phyloP scores from a whole-genome alignment of 2,797 vertebrate genomes.

The Pogonophryne albipinna region DNA sequence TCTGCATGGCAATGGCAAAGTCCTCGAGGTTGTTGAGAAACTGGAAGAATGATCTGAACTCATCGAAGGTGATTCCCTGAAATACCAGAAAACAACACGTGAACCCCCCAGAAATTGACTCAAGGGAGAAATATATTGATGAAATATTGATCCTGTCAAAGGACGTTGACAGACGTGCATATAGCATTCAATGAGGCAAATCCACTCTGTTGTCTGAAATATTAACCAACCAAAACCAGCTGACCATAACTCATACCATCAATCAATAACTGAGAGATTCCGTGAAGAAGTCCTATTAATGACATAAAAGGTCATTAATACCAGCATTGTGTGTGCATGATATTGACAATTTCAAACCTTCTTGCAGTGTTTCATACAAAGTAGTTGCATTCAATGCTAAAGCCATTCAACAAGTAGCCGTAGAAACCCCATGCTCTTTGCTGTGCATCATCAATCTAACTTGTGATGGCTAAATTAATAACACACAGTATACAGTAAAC shows the following conservation, averaged over 20 bases:
- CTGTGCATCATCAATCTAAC: slow-evolving; percentile 36
- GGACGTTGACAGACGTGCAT: slow-evolving; percentile 29
- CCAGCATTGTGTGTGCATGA: slow-evolving; percentile 20
- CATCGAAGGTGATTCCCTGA: slow-evolving; percentile 99
- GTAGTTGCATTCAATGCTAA: slow-evolving; percentile 36
- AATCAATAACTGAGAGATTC: slow-evolving; percentile 2
- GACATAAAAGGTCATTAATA: slow-evolving; percentile 49
- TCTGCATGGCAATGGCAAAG: slow-evolving; percentile 98
- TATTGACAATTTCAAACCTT: slow-evolving; percentile 20
- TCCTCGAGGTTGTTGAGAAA: slow-evolving; percentile 99
- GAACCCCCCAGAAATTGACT: not conserved
- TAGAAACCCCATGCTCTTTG: slow-evolving; percentile 52
- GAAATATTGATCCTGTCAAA: slow-evolving; percentile 26
- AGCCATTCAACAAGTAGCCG: slow-evolving; percentile 47
- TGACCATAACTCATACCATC: slow-evolving; percentile 7
- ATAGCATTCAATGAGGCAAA: slow-evolving; percentile 41
- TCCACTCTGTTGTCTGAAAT: slow-evolving; percentile 22
- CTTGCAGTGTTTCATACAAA: slow-evolving; percentile 36
- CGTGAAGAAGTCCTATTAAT: slow-evolving; percentile 45
- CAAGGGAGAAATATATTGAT: not conserved
- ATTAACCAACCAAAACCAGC: not conserved
- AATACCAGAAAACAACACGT: slow-evolving; percentile 37
- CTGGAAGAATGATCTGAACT: slow-evolving; percentile 99
- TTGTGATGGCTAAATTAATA: not conserved
- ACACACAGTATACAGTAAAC: not conserved